Evolutionary conservation across 2,113 vertebrate species (phyloP).

Genomic region (Prunella himalayana): DNA sequence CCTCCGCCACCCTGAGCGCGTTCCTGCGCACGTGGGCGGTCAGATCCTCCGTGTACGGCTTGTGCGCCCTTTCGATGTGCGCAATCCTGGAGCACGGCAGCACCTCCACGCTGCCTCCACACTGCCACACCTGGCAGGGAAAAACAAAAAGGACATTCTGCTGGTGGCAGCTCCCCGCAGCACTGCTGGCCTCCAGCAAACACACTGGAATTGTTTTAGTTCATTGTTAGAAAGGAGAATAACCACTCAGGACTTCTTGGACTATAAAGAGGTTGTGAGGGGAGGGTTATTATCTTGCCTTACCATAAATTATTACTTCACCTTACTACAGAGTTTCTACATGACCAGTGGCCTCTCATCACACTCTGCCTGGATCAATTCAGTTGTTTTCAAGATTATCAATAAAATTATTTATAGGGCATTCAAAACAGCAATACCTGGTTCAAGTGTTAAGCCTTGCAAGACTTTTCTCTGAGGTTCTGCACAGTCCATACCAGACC

Average conservation of each 20-base stretch:
- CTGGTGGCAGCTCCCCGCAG: neutral
- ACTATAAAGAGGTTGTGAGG: neutral
- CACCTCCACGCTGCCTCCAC: slow-evolving; percentile 94
- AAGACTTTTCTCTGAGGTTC: neutral
- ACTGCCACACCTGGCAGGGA: slow-evolving; percentile 89
- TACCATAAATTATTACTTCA: neutral
- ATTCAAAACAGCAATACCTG: neutral
- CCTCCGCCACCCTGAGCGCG: slow-evolving; percentile 91
- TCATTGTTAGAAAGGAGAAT: neutral
- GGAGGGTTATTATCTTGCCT: neutral
- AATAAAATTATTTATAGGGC: neutral
- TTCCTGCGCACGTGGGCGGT: slow-evolving; percentile 91
- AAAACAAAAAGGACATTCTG: neutral
- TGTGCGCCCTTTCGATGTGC: slow-evolving; percentile 95
- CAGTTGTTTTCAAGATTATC: neutral
- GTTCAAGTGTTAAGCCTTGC: neutral
- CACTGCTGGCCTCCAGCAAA: neutral
- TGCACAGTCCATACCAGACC: neutral
- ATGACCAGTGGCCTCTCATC: neutral
- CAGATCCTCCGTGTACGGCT: slow-evolving; percentile 94
- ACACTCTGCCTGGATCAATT: neutral
- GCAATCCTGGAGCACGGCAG: slow-evolving; percentile 93
- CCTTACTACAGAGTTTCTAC: neutral
- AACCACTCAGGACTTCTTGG: neutral
- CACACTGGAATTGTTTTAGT: neutral